Base-by-base conservation (phyloP, 2,888 invertebrate species). In the Drosophila tripunctata region DNA sequence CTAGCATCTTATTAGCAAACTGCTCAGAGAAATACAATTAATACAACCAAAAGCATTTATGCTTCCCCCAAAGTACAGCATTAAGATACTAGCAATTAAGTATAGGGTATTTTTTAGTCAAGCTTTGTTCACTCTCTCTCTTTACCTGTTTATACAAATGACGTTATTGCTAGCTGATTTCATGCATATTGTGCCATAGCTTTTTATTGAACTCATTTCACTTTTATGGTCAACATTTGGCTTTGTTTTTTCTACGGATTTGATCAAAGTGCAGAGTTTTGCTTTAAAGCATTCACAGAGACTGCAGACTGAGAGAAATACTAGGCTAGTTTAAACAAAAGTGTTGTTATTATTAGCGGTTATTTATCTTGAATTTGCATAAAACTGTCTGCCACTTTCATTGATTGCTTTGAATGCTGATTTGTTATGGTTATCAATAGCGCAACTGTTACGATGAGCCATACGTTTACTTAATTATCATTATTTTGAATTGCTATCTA, bases 391-490 rank as follows among this genome's bases (percentile, higher is more conserved):
- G 3, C 15, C 1, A 6, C 22, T 14, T 5, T 36, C 1, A 1
- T 14, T 24, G n/a, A 35, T 22, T 24, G 36, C 19, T 51, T 50
- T 19, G 7, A 10, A 27, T 38, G n/a, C 21, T 17, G 3, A 4
- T 55, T 22, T 55, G 47, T 47, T 51, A 24, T 22, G 22, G 41
- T 30, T 43, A 67, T 67, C 51, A 30, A 8, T 22, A 36, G 0
- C 7, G 31, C 15, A 31, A 27, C 38, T 48, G 43, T 30, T 57
- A 57, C 52, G 27, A 45, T n/a, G 17, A 6, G 7, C 33, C 38
- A n/a, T n/a, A n/a, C n/a, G 48, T 31, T 61, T 15, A 60, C n/a
- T n/a, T 74, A 73, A 67, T 40, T 50, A 36, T 50, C 4, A 30
- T 8, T 36, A 43, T 50, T 48, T 52, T 10, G 27, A 50, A 74